Evolutionary conservation across 2,113 vertebrate genomes (phyloP).

Genomic region (Cinclus mexicanus): DNA sequence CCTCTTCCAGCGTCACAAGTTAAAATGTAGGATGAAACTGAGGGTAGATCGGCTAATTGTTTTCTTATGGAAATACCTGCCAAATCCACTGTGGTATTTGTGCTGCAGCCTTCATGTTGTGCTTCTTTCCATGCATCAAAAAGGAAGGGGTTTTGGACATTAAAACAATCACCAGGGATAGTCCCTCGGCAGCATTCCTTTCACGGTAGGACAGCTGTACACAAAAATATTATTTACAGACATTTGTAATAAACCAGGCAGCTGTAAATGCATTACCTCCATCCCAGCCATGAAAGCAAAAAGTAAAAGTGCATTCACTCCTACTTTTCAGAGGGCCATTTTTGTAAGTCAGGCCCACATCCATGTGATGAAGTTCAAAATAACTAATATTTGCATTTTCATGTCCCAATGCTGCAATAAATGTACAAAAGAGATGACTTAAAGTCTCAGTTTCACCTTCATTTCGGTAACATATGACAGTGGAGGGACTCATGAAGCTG

Average conservation of each 20-base stretch:
- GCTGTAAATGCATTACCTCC: conserved; percentile 50
- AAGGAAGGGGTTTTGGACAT: background rate
- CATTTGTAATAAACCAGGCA: conserved; percentile 63
- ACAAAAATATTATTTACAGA: conserved; percentile 70
- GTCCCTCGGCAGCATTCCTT: conserved; percentile 6
- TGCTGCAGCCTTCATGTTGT: background rate
- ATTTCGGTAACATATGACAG: background rate
- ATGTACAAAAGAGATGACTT: conserved; percentile 16
- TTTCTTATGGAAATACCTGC: background rate
- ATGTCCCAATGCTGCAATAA: conserved; percentile 29
- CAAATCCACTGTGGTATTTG: background rate
- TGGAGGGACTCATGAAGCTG: background rate
- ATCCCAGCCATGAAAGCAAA: conserved; percentile 16
- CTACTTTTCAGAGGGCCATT: conserved; percentile 28
- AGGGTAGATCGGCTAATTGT: conserved; percentile 1
- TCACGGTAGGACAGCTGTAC: conserved; percentile 48
- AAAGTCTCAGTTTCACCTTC: background rate
- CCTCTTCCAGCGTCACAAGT: background rate
- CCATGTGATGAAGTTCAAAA: conserved; percentile 62
- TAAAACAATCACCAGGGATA: background rate
- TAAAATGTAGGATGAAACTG: background rate
- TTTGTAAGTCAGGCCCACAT: conserved; percentile 32
- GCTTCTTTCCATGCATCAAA: background rate
- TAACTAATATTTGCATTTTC: conserved; percentile 64
- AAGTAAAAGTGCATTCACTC: conserved; percentile 57